Base-by-base conservation (phyloP, 2,888 invertebrate genomes). In the Eremobia ochroleuca region DNA sequence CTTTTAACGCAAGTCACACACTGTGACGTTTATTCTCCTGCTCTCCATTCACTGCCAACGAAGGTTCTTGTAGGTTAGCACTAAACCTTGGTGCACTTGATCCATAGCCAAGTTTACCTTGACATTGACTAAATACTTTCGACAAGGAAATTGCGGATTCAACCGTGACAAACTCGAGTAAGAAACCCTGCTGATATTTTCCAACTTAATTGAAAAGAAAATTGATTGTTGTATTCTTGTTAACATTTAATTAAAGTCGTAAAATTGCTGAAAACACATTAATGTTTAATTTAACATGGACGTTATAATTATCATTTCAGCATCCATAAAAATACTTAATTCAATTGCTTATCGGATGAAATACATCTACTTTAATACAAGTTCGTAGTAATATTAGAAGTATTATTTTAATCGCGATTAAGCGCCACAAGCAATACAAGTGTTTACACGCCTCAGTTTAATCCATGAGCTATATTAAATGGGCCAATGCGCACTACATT, bases 61-160 rank as follows among this genome's bases (percentile, higher is more conserved):
- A 61, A 85, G 74, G 83, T 82, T 72, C 46, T 85, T 49, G 31
- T 64, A 72, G n/a, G 74, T 61, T 40, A 40, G 72, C 34, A 71
- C 28, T 59, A 55, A 65, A 76, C 86, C 86, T 86, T 83, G 72
- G 34, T 82, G 52, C 73, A 85, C 83, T 85, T 81, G 85, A 77
- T 73, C 59, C 70, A 73, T 81, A 78, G 76, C 79, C 82, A 74
- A 65, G 85, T 62, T 86, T 77, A 52, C 90, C 87, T 89, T 90
- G 90, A 90, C 90, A 88, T 89, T 91, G 89, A 79, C 62, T 71
- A 79, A 78, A 85, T 82, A 85, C 88, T 90, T 88, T 92, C 89
- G 82, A 90, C 79, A 78, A 88, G 92, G 90, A 92, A 92, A 87
- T 84, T 65, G 78, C 70, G 82, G 82, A 87, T 79, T 81, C 78